Evolutionary conservation across 1,140 invertebrate species (phyloP), one percentile per base, ranked within the genome.

Genomic region (Andrena cerasifolii): DNA sequence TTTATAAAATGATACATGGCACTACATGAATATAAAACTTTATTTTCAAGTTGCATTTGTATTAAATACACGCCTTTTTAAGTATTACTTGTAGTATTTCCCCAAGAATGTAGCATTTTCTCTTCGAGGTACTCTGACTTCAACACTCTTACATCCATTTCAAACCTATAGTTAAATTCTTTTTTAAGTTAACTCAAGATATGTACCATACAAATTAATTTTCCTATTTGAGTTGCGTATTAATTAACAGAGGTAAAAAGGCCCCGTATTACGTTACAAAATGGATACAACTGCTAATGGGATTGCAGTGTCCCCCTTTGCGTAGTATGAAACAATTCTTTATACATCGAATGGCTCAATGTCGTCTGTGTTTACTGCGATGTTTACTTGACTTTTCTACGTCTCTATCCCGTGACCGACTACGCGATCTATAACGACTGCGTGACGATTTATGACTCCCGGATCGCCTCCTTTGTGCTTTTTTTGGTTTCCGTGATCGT

Each of bases 381-480:
- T 92, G 90, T 87, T 92, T 92, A 67, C 77, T 90, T 16, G 90
- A 89, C 67, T 91, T 92, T 49, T 92, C 91, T 8, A 70, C 58
- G 53, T 92, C 86, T 63, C 91, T 89, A 33, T 94, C 93, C 40
- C 93, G 92, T 18, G 93, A 93, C 83, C 93, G 90, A 84, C 93
- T 94, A 61, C 93, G 90, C 2, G 93, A 94, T 80, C 93, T 91
- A 36, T 94, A 94, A 70, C 93, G 92, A 75, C 90, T 93, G 28
- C 89, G 86, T 26, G 93, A 93, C 40, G 92, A 90, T 85, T 94
- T 94, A 68, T 94, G 93, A 71, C 91, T 92, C 47, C 93, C 91
- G 33, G 89, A 93, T 86, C 89, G 83, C 65, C 85, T 87, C 58
- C 89, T 92, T 75, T 86, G 91, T n/a, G 83, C 91, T 71, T 90